Evolutionary conservation across 1,140 invertebrate genomes (phyloP), one percentile per base, ranked within the genome.

Genomic region (Wasmannia auropunctata): DNA sequence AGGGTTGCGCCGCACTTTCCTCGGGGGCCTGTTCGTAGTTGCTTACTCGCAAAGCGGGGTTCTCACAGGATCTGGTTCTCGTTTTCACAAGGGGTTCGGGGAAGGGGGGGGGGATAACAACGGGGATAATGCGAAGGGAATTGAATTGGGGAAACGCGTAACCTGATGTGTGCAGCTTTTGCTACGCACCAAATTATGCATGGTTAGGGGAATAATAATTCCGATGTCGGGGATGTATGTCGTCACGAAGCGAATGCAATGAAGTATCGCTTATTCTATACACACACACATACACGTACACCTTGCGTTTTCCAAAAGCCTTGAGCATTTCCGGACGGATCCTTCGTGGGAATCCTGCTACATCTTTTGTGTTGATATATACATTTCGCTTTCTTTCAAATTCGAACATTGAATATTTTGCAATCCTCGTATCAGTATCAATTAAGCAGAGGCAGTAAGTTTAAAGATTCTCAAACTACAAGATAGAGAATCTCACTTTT

Each of bases 281-380:
- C 28, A 19, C 37, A 58, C 37, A 19, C 22, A 14, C 28, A 56
- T n/a, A 19, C 37, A 58, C 37, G 11, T 16, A 14, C 28, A 8
- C 28, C 25, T 43, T 25, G n/a, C 43, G 75, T 63, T 63, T 31
- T 81, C 34, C 65, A 40, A 83, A 51, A 83, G 34, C 79, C 67
- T 46, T 14, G 37, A 14, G 14, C 51, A 46, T 25, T 83, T 83
- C 67, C 67, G 56, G 67, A 43, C 25, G 67, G 49, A 83, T 58
- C 37, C 51, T 22, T 25, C 37, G 54, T 86, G 87, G 84, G 88
- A 89, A 88, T 80, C 63, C 72, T 80, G 88, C 69, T 31, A 51
- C 16, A 54, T 40, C 43, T 19, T 75, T 81, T 75, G n/a, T 51
- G 75, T n/a, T 89, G 10, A 28, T 63, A 49, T 63, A 49, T 37